These are phyloP conservation scores for Parasteatoda lunata DNA, from an alignment of 2,888 invertebrate genomes.

Conservation along the genomic window DNA sequence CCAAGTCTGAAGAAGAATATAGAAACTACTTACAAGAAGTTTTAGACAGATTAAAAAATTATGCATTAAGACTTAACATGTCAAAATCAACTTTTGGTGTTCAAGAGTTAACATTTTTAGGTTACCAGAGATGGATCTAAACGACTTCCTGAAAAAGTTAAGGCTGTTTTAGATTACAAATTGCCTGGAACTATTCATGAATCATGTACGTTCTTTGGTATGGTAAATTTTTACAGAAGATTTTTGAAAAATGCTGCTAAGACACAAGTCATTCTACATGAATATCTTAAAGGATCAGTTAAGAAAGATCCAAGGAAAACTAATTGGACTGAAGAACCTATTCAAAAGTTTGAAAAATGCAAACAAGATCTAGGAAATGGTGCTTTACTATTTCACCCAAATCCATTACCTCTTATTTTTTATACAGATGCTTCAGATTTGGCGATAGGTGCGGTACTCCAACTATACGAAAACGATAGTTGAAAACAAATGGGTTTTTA, in stretches of 20 bases:
- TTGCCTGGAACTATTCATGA: not conserved
- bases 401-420: not conserved
- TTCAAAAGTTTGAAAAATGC: not conserved
- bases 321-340: not conserved
- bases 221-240: not conserved
- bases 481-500: too few species aligned
- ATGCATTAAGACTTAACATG: not conserved
- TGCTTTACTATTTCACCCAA: not conserved
- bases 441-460: slow-evolving; percentile 3
- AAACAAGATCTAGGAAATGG: not conserved
- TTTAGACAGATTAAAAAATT: not conserved
- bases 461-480: not conserved
- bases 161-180: not conserved
- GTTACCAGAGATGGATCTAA: not conserved
- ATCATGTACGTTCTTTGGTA: not conserved
- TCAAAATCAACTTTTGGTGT: not conserved
- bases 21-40: not conserved
- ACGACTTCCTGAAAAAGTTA: not conserved
- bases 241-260: slow-evolving; percentile 64
- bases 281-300: not conserved
- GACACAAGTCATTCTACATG: not conserved
- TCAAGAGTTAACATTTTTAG: not conserved
- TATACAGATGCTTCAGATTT: not conserved
- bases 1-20: not conserved
- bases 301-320: not conserved